Base-by-base conservation (phyloP, 2,797 vertebrate genomes). In the Acanthiza pusilla region DNA sequence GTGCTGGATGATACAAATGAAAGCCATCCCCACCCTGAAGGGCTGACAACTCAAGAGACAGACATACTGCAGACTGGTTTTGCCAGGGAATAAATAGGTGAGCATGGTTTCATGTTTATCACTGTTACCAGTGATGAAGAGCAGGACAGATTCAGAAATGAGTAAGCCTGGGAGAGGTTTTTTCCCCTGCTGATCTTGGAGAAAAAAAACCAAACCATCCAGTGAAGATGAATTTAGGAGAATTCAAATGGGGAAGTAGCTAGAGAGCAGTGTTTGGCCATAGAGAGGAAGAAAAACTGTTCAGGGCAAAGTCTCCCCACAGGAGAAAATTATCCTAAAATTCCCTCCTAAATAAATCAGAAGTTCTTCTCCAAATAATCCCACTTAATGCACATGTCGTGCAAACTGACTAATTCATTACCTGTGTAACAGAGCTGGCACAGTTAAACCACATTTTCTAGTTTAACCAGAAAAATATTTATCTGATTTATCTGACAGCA, bases 251-350 rank as follows among this genome's bases (percentile, higher is more conserved):
- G 47, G 3, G 13, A 81, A 84, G 48, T n/a, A 77, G 32, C 74
- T 91, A 48, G 27, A 82, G 42, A 88, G 53, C 42, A 73, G 57
- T 57, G 30, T 66, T 91, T 94, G 63, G 40, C 79, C 42, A 65
- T 15, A 29, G 42, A 92, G 50, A 78, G 30, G 25, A 92, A 86
- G 23, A 61, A 13, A 76, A 86, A 85, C 25, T 70, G 13, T 57
- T 60, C 54, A 55, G 73, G 30, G 27, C 34, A 51, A 82, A 89
- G 29, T 84, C 76, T 91, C 19, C 43, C 38, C 63, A 67, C 34
- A 74, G 38, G 45, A 94, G 58, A 48, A 95, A 86, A 88, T 60
- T 60, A 63, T 67, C n/a, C 86, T 84, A 79, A 90, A 92, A 94
- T 65, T 89, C 38, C 50, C 25, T 66, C 71, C 85, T 58, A 81